These are phyloP conservation scores for Cettia cetti DNA, from an alignment of 2,113 vertebrate genomes.

Conservation along the genomic window DNA sequence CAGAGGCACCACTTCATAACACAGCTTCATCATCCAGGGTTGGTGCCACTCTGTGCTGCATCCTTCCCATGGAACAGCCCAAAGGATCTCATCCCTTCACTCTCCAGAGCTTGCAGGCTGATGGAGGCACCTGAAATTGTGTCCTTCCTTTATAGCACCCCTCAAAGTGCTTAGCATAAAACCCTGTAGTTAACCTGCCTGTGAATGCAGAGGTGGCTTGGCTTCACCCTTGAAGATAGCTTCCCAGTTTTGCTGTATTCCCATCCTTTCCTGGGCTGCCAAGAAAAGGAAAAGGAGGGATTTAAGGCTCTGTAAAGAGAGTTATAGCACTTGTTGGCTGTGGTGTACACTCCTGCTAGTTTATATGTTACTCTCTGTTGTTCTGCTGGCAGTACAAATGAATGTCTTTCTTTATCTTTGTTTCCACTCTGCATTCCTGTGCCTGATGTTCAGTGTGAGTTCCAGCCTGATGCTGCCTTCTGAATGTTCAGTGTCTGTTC, in stretches of 20 bases:
- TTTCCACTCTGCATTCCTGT: background rate
- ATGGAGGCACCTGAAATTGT: background rate
- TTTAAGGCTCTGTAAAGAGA: background rate
- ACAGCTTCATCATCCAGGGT: background rate
- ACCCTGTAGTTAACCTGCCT: background rate
- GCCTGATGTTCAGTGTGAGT: background rate
- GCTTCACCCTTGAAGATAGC: background rate
- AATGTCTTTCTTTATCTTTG: background rate
- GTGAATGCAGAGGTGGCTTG: background rate
- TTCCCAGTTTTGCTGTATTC: background rate
- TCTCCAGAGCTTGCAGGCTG: background rate
- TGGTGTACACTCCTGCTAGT: background rate
- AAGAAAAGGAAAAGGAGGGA: background rate
- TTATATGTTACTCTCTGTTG: background rate
- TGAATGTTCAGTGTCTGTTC: background rate
- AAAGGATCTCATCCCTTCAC: background rate
- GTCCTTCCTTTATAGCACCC: background rate
- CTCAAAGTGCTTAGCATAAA: too few relatives aligned
- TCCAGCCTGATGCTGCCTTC: background rate
- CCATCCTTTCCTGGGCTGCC: background rate
- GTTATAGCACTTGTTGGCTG: background rate
- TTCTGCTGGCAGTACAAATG: background rate
- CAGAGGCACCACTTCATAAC: background rate
- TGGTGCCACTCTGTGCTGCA: background rate
- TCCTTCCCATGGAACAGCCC: background rate